phyloP scores from a whole-genome alignment of 1,140 invertebrate genomes.

The Drosophila equinoxialis region DNA sequence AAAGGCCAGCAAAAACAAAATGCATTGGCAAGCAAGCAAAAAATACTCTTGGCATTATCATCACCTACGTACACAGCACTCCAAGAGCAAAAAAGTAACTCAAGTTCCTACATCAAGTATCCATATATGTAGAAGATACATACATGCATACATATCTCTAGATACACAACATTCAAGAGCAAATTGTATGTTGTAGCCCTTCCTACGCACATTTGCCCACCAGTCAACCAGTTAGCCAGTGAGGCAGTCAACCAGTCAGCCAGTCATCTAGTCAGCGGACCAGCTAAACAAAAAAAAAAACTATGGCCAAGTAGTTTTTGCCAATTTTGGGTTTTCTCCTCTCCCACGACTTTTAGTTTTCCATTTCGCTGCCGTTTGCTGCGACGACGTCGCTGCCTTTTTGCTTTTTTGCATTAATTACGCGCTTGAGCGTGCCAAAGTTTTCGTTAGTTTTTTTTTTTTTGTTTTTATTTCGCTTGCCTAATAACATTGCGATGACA shows the following conservation, averaged over 20 bases:
- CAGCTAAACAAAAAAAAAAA: neutral
- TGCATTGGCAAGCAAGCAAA: constrained; percentile 25
- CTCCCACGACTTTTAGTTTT: constrained; percentile 70
- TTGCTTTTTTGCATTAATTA: constrained; percentile 72
- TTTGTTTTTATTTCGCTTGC: constrained; percentile 60
- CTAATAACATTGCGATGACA: constrained; percentile 56
- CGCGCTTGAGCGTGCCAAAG: constrained; percentile 76
- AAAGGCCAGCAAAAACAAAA: constrained; percentile 49
- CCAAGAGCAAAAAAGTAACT: constrained; percentile 7
- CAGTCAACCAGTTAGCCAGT: constrained; percentile 21
- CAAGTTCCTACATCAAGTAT: constrained; percentile 20
- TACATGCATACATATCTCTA: constrained; percentile 28
- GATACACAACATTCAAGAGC: constrained; percentile 23
- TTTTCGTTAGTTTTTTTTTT: constrained; percentile 29
- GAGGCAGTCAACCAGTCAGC: constrained; percentile 10
- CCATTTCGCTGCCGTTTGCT: constrained; percentile 33
- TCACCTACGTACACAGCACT: constrained; percentile 51
- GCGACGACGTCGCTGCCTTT: constrained; percentile 27
- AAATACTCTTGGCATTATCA: constrained; percentile 46
- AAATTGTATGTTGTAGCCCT: constrained; percentile 31
- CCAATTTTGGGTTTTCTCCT: constrained; percentile 71
- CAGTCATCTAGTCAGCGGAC: constrained; percentile 6
- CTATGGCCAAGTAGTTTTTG: constrained; percentile 53
- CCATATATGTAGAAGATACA: constrained; percentile 13
- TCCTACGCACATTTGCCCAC: constrained; percentile 53